Evolutionary conservation across 2,888 invertebrate species (phyloP), one percentile per base, ranked within the genome.

Genomic region (Adela reaumurella): DNA sequence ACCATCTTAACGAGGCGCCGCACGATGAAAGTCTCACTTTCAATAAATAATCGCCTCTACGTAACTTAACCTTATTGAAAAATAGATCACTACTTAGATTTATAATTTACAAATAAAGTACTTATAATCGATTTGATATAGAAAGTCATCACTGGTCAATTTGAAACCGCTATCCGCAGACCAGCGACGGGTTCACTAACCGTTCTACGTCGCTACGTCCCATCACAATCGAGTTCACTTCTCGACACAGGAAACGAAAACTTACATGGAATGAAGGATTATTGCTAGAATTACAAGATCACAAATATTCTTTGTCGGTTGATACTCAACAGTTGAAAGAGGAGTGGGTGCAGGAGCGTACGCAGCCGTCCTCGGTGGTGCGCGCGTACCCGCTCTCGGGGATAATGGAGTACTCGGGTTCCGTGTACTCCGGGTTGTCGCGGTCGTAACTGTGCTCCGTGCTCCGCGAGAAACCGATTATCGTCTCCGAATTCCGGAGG

Each of bases 221-320:
- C 67, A 62, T 67, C 70, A 63, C 68, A 62, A 62, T 59, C 35
- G 24, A 20, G 28, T 61, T 62, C 11, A 14, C 6, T 24, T 35
- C 35, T 35, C n/a, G 35, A 35, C 35, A 35, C 44, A 44, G 8
- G 20, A 19, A 18, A 18, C 14, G 4, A n/a, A 47, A 44, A 48
- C 28, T 48, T 46, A 51, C 73, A 71, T 73, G 77, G 78, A 79
- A 79, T 77, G 79, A 76, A 79, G 74, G 68, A 71, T 79, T 79
- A 80, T 80, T 80, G 78, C 79, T 79, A 79, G 67, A 68, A 74
- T 78, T 76, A 68, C 74, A 79, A 78, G 74, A 78, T 78, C 78
- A 80, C 79, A 74, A 74, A 60, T 65, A 67, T 66, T 61, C 64
- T 51, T 46, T 42, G 51, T 46, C 17, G n/a, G 46, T 53, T 55